Evolutionary conservation across 2,888 invertebrate genomes (phyloP).

Genomic region (Calameuta pallipes): DNA sequence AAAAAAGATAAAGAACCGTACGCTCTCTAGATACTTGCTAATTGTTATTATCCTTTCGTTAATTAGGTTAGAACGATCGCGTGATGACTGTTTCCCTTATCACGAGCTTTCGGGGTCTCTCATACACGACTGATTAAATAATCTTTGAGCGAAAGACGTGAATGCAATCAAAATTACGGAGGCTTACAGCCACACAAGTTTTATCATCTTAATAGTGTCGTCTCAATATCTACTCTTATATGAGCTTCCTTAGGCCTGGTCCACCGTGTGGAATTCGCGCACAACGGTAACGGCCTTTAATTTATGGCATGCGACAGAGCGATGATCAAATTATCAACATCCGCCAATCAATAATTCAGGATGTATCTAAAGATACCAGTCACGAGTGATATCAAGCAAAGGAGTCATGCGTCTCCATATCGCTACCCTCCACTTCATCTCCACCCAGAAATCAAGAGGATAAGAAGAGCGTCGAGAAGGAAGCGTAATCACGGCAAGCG

Average conservation of each 20-base stretch:
- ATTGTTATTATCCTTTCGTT: conserved; percentile 4
- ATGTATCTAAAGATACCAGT: background rate
- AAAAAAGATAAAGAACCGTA: background rate
- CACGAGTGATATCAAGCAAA: background rate
- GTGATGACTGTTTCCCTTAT: background rate
- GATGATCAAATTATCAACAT: background rate
- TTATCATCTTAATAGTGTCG: background rate
- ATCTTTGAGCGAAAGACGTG: conserved; percentile 26
- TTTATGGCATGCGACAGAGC: background rate
- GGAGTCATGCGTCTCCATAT: background rate
- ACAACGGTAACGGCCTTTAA: background rate
- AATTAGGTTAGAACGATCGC: background rate
- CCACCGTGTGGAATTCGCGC: background rate
- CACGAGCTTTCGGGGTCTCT: background rate
- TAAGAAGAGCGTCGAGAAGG: background rate
- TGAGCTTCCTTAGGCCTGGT: background rate
- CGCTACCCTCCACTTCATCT: background rate
- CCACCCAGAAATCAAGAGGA: background rate
- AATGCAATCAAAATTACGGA: conserved; percentile 6
- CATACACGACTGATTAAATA: background rate
- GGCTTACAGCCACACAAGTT: background rate
- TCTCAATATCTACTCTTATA: background rate
- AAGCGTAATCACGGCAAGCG: background rate
- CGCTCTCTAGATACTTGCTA: background rate
- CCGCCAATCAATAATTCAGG: background rate